Evolutionary conservation across 2,113 vertebrate genomes (phyloP), one percentile per base, ranked within the genome.

Genomic region (Bagarius yarrelli): DNA sequence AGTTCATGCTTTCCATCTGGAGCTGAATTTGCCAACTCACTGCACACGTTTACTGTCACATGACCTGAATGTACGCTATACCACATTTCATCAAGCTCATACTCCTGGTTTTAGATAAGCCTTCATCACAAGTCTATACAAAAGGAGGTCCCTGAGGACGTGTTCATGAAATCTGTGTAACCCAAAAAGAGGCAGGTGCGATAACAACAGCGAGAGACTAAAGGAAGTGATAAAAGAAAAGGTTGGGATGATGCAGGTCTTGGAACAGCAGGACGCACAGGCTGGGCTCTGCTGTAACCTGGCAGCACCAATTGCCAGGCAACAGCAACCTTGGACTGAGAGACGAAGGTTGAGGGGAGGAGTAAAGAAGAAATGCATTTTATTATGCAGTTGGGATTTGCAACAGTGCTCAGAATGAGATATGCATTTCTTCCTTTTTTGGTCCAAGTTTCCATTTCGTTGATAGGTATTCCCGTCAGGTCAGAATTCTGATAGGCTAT

Each of bases 1-100:
- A 86, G 87, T 84, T 87, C 87, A 86, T 83, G 71, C 87, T 88
- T 88, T 91, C 91, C 89, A 91, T 92, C 91, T 91, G 91, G 85
- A 88, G 85, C 72, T 27, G 5, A 30, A 8, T 40, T 34, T 47
- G 80, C 71, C 82, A 76, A 79, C 57, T 66, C 60, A 36, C 32
- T 57, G 19, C 59, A 36, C 32, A 56, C 23, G 32, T 34, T 12
- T 47, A 8, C 11, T 47, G 44, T 47, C 50, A 78, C 3, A 14
- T 9, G 8, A 60, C 5, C 18, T 1, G 25, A 32, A 47, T 77
- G 36, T 30, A 50, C 16, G 36, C n/a, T 30, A 61, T 34, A n/a
- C 36, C 18, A 1, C 15, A 15, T 44, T 47, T 25, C 21, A 36
- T 27, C 34, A 36, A 60, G 69, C 50, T 21, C 67, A 18, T 21